These are phyloP conservation scores for Ptyas mucosa DNA, from an alignment of 2,113 vertebrate genomes.

Conservation along the genomic window DNA sequence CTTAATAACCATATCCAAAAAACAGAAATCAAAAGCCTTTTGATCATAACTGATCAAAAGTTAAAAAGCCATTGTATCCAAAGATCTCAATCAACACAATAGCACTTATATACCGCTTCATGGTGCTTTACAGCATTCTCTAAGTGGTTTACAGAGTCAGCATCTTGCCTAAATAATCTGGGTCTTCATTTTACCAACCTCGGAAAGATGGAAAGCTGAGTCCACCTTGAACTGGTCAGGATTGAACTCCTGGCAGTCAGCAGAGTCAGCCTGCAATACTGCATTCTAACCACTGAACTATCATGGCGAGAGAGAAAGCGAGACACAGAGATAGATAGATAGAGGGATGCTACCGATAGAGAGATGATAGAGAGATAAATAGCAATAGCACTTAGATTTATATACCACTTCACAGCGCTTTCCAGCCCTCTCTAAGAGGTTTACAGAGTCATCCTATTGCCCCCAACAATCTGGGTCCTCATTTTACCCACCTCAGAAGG, in stretches of 20 bases:
- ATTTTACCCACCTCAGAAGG: too few species aligned
- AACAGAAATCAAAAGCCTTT: neutral
- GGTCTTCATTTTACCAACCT: neutral
- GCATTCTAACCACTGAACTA: neutral
- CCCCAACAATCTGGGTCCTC: too few species aligned
- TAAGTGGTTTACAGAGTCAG: neutral
- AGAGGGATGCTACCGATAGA: too few species aligned
- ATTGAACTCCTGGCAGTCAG: neutral
- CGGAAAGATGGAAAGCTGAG: neutral
- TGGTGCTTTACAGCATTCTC: neutral
- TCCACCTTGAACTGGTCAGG: neutral
- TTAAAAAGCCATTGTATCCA: neutral
- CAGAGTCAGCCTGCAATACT: neutral
- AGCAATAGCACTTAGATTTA: too few species aligned
- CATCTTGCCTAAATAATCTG: neutral
- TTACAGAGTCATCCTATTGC: too few species aligned
- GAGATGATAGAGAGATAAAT: too few species aligned
- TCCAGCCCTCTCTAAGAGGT: too few species aligned
- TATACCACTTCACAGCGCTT: too few species aligned
- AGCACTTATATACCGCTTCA: neutral
- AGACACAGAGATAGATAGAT: too few species aligned
- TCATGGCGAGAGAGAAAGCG: too few species aligned
- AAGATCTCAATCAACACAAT: neutral
- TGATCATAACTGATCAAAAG: too few species aligned
- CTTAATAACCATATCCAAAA: neutral